Evolutionary conservation across 2,888 invertebrate species (phyloP).

Genomic region (Phortica magna): DNA sequence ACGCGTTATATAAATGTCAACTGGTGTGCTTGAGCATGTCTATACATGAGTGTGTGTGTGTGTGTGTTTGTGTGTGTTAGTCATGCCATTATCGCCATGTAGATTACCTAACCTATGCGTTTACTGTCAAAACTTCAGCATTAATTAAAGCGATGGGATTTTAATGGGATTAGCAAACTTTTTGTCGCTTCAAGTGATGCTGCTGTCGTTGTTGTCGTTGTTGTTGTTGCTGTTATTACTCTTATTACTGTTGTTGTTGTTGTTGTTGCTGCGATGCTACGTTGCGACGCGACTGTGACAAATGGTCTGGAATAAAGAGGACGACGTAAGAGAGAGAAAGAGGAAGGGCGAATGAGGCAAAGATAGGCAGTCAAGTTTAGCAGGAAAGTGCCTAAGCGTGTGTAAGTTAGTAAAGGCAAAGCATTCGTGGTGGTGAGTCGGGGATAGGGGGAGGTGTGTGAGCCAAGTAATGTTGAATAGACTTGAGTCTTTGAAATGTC

Average conservation of each 20-base stretch:
- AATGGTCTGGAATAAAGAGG: not conserved
- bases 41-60: not conserved
- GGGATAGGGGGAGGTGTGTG: too few species aligned
- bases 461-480: not conserved
- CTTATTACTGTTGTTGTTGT: too few species aligned
- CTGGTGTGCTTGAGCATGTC: constrained; percentile 54
- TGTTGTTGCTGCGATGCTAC: not conserved
- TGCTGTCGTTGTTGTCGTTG: not conserved
- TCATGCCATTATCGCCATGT: constrained; percentile 33
- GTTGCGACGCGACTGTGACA: not conserved
- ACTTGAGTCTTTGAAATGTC: constrained; percentile 23
- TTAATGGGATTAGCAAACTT: constrained; percentile 56
- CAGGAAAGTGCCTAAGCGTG: not conserved
- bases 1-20: constrained; percentile 62
- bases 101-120: constrained; percentile 36
- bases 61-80: constrained; percentile 25
- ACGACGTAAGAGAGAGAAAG: not conserved
- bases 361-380: too few species aligned
- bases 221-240: too few species aligned
- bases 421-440: not conserved
- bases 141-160: constrained; percentile 65
- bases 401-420: constrained; percentile 4
- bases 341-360: too few species aligned
- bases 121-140: constrained; percentile 51
- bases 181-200: constrained; percentile 30